Evolutionary conservation across 2,888 invertebrate genomes (phyloP).

Genomic region (Lasius platythorax): DNA sequence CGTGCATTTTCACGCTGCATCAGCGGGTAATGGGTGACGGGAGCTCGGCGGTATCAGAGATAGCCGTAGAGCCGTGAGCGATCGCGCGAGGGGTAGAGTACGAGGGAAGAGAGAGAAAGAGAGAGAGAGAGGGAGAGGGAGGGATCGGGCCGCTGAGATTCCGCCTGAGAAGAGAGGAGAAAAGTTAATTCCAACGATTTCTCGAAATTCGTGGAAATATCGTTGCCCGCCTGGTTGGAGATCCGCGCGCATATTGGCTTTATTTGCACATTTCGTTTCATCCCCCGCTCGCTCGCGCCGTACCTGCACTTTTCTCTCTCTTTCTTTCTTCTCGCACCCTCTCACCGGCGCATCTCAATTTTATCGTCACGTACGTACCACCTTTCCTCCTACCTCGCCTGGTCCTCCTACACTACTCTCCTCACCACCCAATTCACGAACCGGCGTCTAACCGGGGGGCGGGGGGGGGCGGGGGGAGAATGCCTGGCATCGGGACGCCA

Average conservation of each 20-base stretch:
- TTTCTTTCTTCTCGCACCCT: conserved; percentile 15
- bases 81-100: conserved; percentile 8
- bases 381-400: not conserved
- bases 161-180: conserved; percentile 62
- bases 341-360: conserved; percentile 73
- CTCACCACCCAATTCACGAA: conserved; percentile 28
- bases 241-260: conserved; percentile 84
- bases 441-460: conserved; percentile 16
- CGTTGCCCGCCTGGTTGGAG: conserved; percentile 79
- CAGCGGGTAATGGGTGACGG: conserved; percentile 35
- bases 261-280: conserved; percentile 85
- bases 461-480: not conserved
- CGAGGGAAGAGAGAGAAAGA: not conserved
- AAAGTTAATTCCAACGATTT: conserved; percentile 81
- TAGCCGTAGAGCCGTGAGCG: conserved; percentile 19
- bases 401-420: not conserved
- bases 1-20: conserved; percentile 49
- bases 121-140: not conserved
- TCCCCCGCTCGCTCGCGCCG: conserved; percentile 50
- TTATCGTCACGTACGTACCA: conserved; percentile 71
- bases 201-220: conserved; percentile 78
- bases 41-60: conserved; percentile 14
- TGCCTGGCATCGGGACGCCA: conserved; percentile 43
- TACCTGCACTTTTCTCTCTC: not conserved
- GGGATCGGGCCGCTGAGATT: conserved; percentile 25